A percentile compares a stretch with the other conserved stretches of the same genome.
Conservation (phyloP, 2,797 vertebrate species). For the Picus viridis region DNA sequence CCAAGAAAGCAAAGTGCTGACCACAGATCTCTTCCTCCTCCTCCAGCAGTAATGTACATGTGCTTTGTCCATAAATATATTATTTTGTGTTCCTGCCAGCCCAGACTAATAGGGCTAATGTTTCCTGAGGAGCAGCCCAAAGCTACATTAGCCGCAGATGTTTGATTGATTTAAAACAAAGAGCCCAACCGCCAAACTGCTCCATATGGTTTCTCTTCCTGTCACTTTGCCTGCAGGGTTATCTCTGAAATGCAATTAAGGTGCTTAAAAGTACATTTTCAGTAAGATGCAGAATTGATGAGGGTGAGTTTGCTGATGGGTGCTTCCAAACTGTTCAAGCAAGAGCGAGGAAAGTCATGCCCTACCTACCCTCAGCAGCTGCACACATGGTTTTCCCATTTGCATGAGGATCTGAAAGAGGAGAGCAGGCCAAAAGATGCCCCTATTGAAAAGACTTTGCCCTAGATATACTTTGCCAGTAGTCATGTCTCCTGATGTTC, state of each 20-base stretch:
- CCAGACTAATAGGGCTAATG: conserved; percentile 96
- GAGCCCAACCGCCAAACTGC: conserved; percentile 85
- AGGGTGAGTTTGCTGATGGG: conserved; percentile 83
- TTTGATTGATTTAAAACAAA: conserved; percentile 97
- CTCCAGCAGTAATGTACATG: conserved; percentile 75
- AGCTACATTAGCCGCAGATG: conserved; percentile 96
- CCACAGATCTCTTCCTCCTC: conserved; percentile 62
- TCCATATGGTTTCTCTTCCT: conserved; percentile 92
- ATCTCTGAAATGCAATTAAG: conserved; percentile 99
- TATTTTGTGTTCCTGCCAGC: conserved; percentile 89
- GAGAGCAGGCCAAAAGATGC: conserved; percentile 8
- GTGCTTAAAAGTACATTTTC: conserved; percentile 97
- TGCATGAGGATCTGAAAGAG: not conserved
- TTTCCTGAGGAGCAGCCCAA: conserved; percentile 97
- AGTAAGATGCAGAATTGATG: conserved; percentile 92
- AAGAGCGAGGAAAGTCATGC: conserved; percentile 69
- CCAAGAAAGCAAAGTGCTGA: conserved; percentile 76
- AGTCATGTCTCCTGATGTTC: conserved; percentile 29
- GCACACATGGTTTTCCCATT: conserved; percentile 12
- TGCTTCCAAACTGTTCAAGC: conserved; percentile 79
- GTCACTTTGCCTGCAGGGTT: conserved; percentile 93
- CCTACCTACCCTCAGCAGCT: conserved; percentile 44
- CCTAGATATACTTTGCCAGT: not conserved
- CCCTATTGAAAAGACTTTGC: not conserved
- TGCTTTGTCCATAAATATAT: conserved; percentile 87